Evolutionary conservation across 2,888 invertebrate species (phyloP).

Genomic region (Erynnis tages): DNA sequence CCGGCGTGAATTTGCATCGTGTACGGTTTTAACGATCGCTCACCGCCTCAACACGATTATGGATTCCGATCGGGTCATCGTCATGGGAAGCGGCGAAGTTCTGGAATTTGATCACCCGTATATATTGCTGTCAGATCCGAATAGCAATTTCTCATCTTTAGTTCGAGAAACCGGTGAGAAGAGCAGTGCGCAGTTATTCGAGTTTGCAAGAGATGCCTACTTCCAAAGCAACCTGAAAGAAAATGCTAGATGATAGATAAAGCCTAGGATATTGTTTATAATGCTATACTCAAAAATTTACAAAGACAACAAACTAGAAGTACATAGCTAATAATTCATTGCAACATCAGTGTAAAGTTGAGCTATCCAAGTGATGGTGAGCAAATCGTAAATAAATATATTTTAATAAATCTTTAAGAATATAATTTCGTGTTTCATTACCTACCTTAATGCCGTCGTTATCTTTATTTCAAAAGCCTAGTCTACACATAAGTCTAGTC

Average conservation of each 20-base stretch:
- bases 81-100: conserved; percentile 82
- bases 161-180: conserved; percentile 83
- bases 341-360: neutral
- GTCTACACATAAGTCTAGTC: conserved; percentile 35
- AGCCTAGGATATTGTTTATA: neutral
- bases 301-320: neutral
- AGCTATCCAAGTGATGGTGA: neutral
- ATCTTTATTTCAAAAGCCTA: too few relatives aligned
- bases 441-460: too few relatives aligned
- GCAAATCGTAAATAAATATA: neutral
- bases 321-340: neutral
- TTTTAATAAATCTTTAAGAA: neutral
- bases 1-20: conserved; percentile 87
- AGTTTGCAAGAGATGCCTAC: conserved; percentile 72
- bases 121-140: conserved; percentile 72
- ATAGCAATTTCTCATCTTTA: conserved; percentile 79
- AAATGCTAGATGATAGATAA: conserved; percentile 38
- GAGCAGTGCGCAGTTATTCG: conserved; percentile 69
- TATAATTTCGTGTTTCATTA: neutral
- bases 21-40: conserved; percentile 94
- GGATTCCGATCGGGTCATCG: conserved; percentile 91
- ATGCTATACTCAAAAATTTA: conserved; percentile 4
- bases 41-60: conserved; percentile 96
- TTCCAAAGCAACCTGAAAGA: conserved; percentile 60
- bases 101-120: conserved; percentile 86